Evolutionary conservation across 1,140 invertebrate genomes (phyloP), one percentile per base, ranked within the genome.

Genomic region (Drosophila arizonae): DNA sequence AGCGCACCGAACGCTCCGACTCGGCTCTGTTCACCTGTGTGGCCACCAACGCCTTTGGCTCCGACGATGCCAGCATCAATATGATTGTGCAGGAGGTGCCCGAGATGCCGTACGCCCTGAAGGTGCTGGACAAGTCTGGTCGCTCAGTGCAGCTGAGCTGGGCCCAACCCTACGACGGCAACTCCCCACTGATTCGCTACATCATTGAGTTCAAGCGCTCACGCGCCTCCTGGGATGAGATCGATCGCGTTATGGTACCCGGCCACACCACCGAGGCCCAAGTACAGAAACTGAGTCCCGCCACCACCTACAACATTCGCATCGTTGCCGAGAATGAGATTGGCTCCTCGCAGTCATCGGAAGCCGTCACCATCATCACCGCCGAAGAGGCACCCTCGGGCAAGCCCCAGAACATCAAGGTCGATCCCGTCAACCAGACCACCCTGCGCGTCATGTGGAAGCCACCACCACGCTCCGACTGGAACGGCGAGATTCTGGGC

Each of bases 1-100:
- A 97, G 90, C 94, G 96, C 78, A 97, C 97, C 30, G 97, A 97
- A 93, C 93, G 97, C 90, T 95, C 95, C 51, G 98, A 99, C 91
- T 98, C 98, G 1, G 97, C 97, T 13, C 93, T 98, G 3, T 99
- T 98, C 90, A 98, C 97, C 28, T 99, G 98, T 89, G 95, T 97
- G 6, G 98, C 97, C 1, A 97, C 97, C 4, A 99, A 99, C 92
- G 95, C 96, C 21, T 98, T 98, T 92, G 98, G 98, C 17, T 97
- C 96, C 77, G 98, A 99, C 91, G 97, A 98, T 81, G 98, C 97
- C 13, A 98, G 96, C 90, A 98, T 98, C 88, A 97, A 98, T 90
- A 95, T 99, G 93, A 98, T 98, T 84, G 96, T 99, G 69, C 97
- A 98, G 95, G 98, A 99, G 94, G 96, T 96, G 39, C 98, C 98